Conservation (phyloP, 2,797 vertebrate genomes). For the Aphelocoma californica region DNA sequence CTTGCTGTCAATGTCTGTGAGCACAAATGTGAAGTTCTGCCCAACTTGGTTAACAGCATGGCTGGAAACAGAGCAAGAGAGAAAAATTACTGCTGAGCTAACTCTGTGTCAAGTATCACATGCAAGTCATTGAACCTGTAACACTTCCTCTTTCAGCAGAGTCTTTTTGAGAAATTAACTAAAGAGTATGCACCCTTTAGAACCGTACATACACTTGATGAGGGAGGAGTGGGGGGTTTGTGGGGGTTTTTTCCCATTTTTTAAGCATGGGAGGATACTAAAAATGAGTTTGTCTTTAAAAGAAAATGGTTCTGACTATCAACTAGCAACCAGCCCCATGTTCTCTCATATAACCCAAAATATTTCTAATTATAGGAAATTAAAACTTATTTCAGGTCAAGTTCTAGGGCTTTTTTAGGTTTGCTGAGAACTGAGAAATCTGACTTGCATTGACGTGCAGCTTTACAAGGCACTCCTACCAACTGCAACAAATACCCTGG, state of each 20-base stretch:
- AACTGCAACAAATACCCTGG: neutral
- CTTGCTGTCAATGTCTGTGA: constrained; percentile 88
- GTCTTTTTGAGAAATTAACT: constrained; percentile 42
- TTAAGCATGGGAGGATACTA: neutral
- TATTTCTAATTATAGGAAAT: neutral
- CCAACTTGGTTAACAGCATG: constrained; percentile 82
- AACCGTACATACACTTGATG: neutral
- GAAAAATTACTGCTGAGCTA: constrained; percentile 46
- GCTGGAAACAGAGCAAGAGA: constrained; percentile 73
- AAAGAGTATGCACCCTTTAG: constrained; percentile 21
- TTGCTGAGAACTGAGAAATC: neutral
- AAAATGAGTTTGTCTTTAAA: neutral
- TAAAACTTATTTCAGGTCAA: neutral
- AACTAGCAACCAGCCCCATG: neutral
- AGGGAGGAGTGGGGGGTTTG: neutral
- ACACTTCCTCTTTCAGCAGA: constrained; percentile 62
- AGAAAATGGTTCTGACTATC: neutral
- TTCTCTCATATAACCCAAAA: neutral
- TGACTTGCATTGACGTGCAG: neutral
- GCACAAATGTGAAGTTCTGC: constrained; percentile 87
- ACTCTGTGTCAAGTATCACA: constrained; percentile 56
- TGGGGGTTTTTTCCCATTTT: neutral
- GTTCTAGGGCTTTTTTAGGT: neutral
- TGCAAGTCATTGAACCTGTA: constrained; percentile 66
- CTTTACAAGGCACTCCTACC: neutral